phyloP scores from a whole-genome alignment of 2,797 vertebrate genomes.

The Melanotaenia nigrans region DNA sequence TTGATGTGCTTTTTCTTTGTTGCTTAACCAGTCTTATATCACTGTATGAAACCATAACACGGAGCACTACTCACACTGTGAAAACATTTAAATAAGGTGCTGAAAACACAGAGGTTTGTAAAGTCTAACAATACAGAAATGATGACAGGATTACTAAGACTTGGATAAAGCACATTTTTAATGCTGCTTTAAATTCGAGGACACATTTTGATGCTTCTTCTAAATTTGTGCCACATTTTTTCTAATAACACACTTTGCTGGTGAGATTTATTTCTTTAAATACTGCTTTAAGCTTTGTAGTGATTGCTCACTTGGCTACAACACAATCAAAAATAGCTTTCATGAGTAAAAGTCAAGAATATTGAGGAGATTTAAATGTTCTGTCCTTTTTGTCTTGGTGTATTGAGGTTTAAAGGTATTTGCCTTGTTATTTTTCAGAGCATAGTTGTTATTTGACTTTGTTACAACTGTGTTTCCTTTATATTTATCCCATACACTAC shows the following conservation, averaged over 20 bases:
- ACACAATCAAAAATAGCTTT: background rate
- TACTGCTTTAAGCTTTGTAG: background rate
- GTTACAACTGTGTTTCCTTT: constrained; percentile 3
- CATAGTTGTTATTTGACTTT: constrained; percentile 1
- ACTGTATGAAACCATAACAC: constrained; percentile 9
- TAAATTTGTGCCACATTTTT: constrained; percentile 1
- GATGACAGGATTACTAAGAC: constrained; percentile 10
- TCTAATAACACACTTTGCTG: background rate
- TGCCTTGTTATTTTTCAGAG: background rate
- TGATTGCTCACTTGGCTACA: background rate
- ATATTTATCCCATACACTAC: background rate
- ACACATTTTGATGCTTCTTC: constrained; percentile 18
- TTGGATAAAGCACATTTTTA: constrained; percentile 6
- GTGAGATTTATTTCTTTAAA: constrained; percentile 7
- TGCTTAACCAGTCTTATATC: constrained; percentile 9
- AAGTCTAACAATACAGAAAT: background rate
- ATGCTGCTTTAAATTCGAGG: constrained; percentile 26
- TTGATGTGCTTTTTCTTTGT: constrained; percentile 17
- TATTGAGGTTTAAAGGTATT: background rate
- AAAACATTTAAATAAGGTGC: constrained; percentile 11
- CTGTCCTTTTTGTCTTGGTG: background rate
- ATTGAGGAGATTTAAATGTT: background rate
- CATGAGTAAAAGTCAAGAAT: constrained; percentile 1
- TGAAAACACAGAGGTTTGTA: constrained; percentile 5
- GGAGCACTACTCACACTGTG: background rate